A percentile compares a stretch with the other conserved stretches of the same genome.
phyloP scores from a whole-genome alignment of 2,888 invertebrate species.

The Chironomus tentans region DNA sequence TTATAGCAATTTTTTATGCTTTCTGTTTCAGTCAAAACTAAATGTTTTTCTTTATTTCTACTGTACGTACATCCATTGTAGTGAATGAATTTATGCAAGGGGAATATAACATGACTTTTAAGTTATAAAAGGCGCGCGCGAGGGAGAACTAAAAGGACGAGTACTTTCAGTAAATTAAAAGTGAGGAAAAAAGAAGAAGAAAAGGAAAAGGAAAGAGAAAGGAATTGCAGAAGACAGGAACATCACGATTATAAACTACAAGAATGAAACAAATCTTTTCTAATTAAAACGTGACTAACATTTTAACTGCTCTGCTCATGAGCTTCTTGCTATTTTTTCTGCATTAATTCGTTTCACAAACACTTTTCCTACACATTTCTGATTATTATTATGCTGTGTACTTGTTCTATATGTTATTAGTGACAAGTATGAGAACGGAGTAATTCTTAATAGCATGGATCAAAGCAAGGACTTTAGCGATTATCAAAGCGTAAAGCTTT shows the following conservation, averaged over 20 bases:
- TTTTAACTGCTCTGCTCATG: neutral
- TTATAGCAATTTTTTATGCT: constrained; percentile 7
- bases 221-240: neutral
- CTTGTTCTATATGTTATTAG: neutral
- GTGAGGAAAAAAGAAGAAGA: neutral
- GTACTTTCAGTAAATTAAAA: neutral
- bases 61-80: neutral
- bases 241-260: constrained; percentile 22
- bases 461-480: constrained; percentile 11
- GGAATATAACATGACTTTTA: neutral
- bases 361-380: neutral
- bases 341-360: constrained; percentile 24
- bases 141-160: neutral
- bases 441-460: neutral
- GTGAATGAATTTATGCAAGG: constrained; percentile 13
- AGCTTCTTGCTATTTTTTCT: neutral
- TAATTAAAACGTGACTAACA: constrained; percentile 27
- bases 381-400: neutral
- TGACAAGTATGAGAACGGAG: too few species aligned
- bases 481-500: neutral
- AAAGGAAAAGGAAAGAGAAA: neutral
- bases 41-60: neutral
- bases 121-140: neutral
- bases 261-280: constrained; percentile 23
- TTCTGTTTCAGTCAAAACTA: neutral